phyloP scores from a whole-genome alignment of 2,113 vertebrate species.

The Paedocypris sp. region DNA sequence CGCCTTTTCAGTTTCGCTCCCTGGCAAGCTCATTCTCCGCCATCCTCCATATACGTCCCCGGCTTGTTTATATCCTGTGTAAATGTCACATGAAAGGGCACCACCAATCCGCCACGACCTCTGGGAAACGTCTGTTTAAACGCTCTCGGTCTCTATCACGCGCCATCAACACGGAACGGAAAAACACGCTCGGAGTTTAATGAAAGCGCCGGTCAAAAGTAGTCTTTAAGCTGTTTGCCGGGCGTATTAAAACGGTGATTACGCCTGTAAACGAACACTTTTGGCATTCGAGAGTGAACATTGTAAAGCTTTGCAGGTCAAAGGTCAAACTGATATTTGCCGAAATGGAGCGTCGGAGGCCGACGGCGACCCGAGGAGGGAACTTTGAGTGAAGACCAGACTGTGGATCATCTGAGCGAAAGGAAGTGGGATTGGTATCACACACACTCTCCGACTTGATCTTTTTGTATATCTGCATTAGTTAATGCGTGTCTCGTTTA shows the following conservation, averaged over 20 bases:
- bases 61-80: slow-evolving; percentile 28
- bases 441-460: not conserved
- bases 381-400: too few relatives aligned
- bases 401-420: too few relatives aligned
- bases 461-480: not conserved
- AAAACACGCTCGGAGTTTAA: slow-evolving; percentile 1
- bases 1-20: slow-evolving; percentile 11
- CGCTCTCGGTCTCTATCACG: slow-evolving; percentile 12
- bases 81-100: slow-evolving; percentile 43
- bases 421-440: not conserved
- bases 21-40: not conserved
- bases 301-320: too few relatives aligned
- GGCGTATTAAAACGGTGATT: too few relatives aligned
- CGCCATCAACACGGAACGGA: not conserved
- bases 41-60: slow-evolving; percentile 7
- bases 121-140: slow-evolving; percentile 25
- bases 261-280: too few relatives aligned
- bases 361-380: too few relatives aligned
- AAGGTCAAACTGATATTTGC: too few relatives aligned
- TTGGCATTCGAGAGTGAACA: too few relatives aligned
- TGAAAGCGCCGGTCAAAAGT: not conserved
- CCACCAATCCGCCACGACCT: slow-evolving; percentile 4
- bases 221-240: not conserved
- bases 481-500: not conserved
- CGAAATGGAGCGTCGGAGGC: too few relatives aligned